Evolutionary conservation across 2,888 invertebrate species (phyloP).

Genomic region (Synergus itoensis): DNA sequence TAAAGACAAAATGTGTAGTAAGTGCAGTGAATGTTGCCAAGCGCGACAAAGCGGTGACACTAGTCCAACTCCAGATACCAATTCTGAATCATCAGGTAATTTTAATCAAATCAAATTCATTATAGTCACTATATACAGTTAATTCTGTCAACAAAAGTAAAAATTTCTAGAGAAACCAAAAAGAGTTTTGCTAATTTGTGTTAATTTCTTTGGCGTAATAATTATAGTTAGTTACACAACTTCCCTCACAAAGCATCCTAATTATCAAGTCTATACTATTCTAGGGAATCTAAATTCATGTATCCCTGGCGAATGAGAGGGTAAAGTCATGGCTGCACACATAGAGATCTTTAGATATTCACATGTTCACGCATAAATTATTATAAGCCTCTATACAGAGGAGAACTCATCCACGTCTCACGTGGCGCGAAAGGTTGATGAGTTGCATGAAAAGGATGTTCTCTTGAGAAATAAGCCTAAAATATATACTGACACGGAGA

Average conservation of each 20-base stretch:
- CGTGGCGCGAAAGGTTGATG: slow-evolving; percentile 10
- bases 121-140: neutral
- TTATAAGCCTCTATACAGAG: slow-evolving; percentile 21
- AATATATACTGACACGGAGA: no score
- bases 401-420: neutral
- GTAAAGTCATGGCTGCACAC: slow-evolving; percentile 46
- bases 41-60: slow-evolving; percentile 74
- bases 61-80: slow-evolving; percentile 72
- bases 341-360: slow-evolving; percentile 56
- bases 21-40: slow-evolving; percentile 78
- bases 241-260: slow-evolving; percentile 19
- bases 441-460: neutral
- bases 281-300: slow-evolving; percentile 60
- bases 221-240: slow-evolving; percentile 29
- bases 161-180: neutral
- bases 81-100: slow-evolving; percentile 75
- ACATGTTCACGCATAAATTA: slow-evolving; percentile 42
- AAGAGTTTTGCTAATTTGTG: neutral
- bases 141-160: neutral
- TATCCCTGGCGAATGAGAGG: slow-evolving; percentile 57
- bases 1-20: slow-evolving; percentile 75
- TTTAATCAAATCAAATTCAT: slow-evolving; percentile 10
- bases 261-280: slow-evolving; percentile 33
- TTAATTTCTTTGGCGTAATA: slow-evolving; percentile 10
- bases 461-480: neutral